Evolutionary conservation across 2,113 vertebrate species (phyloP), one percentile per base, ranked within the genome.

Genomic region (Stigmatopora argus): DNA sequence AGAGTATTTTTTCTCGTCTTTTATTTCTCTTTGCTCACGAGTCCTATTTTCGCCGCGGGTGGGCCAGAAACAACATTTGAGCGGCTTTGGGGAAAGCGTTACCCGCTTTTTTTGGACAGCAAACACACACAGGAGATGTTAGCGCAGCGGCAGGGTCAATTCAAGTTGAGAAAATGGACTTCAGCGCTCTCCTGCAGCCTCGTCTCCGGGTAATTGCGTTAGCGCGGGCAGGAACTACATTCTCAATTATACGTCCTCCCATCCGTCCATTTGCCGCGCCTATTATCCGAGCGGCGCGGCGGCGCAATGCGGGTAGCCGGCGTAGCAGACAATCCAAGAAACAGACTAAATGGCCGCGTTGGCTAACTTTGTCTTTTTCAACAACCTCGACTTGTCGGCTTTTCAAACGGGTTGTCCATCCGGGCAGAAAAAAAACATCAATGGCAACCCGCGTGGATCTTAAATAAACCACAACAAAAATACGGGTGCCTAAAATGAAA

Each of bases 181-280:
- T 6, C 51, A 59, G 60, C 21, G 34, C 65, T 68, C 58, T 51
- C 58, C 59, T 55, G 38, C 59, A 18, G 69, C 65, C 65, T 73
- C 18, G 48, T 80, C 73, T 73, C 75, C 58, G 5, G 35, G 35
- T 60, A 60, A 60, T 60, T 60, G 35, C 23, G 38, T 60, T 60
- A 60, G 35, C 18, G 5, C 34, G 19, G 58, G 38, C 58, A 44
- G 58, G 35, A 60, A 44, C 58, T 60, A 60, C 35, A 56, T 56
- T 60, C 58, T 60, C 58, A 60, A 60, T 60, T 60, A 60, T 60
- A 44, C 58, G 38, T 60, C 58, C 58, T 41, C 38, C 58, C 11
- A 44, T 60, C 58, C 31, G 38, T 60, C 35, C 57, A 60, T 60
- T 60, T 41, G 35, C 57, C 57, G 19, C 41, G 18, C 58, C 58